These are phyloP conservation scores for Nomada fucata DNA, from an alignment of 2,888 invertebrate genomes.

Conservation along the genomic window DNA sequence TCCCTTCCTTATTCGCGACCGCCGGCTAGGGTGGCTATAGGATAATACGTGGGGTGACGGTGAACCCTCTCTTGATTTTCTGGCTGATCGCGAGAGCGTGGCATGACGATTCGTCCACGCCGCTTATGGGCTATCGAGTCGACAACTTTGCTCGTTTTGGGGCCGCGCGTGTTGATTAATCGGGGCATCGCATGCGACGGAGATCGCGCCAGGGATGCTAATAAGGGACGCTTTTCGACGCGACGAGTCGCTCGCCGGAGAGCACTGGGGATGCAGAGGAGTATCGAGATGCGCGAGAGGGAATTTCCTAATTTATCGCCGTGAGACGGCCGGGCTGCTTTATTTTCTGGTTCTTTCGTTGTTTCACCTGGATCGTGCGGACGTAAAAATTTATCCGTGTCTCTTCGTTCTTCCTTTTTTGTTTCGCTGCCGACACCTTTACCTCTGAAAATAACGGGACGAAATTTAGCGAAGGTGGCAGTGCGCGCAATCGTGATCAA, in stretches of 20 bases:
- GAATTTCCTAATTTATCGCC: slow-evolving; percentile 8
- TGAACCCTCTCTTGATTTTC: slow-evolving; percentile 42
- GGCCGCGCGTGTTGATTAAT: slow-evolving; percentile 24
- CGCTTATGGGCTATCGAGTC: slow-evolving; percentile 11
- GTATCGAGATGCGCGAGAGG: background rate
- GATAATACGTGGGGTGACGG: background rate
- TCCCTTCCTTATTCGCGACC: slow-evolving; percentile 52
- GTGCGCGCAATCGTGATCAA: too few relatives aligned
- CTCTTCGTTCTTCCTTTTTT: too few relatives aligned
- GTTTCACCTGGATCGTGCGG: background rate
- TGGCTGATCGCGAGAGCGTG: slow-evolving; percentile 22
- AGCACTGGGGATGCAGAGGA: background rate
- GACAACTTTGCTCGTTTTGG: slow-evolving; percentile 28
- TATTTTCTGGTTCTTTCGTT: background rate
- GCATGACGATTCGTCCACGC: background rate
- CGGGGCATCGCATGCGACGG: slow-evolving; percentile 15
- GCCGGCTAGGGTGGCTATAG: background rate
- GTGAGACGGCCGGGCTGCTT: background rate
- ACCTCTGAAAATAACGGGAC: too few relatives aligned
- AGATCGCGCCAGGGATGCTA: slow-evolving; percentile 29
- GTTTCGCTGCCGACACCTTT: too few relatives aligned
- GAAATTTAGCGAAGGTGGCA: too few relatives aligned
- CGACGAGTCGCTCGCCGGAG: background rate
- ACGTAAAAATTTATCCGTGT: background rate
- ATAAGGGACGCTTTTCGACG: slow-evolving; percentile 1